Percentiles rank a stretch among this genome's conserved stretches.
These are phyloP conservation scores for Beris chalybata DNA, from an alignment of 2,888 invertebrate species.

Conservation along the genomic window DNA sequence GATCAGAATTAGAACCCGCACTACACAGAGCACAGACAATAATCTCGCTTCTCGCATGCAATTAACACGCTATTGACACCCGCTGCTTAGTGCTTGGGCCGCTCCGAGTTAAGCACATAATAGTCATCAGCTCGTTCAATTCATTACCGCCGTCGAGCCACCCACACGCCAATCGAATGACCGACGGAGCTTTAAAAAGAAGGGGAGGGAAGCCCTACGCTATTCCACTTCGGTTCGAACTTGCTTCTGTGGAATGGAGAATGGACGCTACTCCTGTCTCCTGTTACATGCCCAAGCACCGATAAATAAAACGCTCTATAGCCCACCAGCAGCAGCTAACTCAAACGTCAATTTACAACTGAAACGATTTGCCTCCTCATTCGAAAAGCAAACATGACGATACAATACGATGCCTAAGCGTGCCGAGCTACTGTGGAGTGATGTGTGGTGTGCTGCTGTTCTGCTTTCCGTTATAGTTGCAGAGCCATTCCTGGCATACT, in stretches of 20 bases:
- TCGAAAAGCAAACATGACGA: conserved; percentile 44
- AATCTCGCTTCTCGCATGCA: conserved; percentile 43
- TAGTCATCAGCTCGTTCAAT: neutral
- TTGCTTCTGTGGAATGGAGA: neutral
- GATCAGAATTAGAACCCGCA: neutral
- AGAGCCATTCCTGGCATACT: too few relatives aligned
- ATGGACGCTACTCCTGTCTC: neutral
- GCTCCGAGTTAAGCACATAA: too few relatives aligned
- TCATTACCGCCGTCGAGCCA: conserved; percentile 3
- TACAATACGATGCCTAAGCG: too few relatives aligned
- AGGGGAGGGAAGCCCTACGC: too few relatives aligned
- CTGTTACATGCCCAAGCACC: neutral
- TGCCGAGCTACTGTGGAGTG: too few relatives aligned
- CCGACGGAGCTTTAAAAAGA: conserved; percentile 29
- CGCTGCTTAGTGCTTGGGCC: conserved; percentile 33
- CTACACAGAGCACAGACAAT: conserved; percentile 37
- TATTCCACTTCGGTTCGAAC: conserved; percentile 16
- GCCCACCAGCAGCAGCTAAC: conserved; percentile 44
- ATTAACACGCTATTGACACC: conserved; percentile 45
- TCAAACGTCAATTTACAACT: conserved; percentile 47
- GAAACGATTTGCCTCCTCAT: conserved; percentile 45
- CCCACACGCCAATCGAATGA: too few relatives aligned
- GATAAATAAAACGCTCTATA: conserved; percentile 37
- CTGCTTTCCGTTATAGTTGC: too few relatives aligned
- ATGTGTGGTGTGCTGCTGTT: too few relatives aligned